phyloP scores from a whole-genome alignment of 2,113 vertebrate species.

The Cromileptes altivelis region DNA sequence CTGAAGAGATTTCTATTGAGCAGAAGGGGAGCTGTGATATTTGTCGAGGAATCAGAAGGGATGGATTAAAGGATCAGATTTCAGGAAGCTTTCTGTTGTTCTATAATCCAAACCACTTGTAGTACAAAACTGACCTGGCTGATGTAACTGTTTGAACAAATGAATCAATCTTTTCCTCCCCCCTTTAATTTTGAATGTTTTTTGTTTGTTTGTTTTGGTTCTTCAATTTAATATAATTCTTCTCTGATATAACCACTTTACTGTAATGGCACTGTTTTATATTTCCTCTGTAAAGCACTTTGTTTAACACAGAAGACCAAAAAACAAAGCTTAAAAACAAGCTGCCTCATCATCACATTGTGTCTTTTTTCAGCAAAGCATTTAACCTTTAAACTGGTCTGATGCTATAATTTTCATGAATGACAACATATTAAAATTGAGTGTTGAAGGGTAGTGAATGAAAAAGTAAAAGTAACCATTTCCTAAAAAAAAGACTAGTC shows the following conservation, averaged over 20 bases:
- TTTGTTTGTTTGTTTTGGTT: not conserved
- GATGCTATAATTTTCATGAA: not conserved
- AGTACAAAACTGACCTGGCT: not conserved
- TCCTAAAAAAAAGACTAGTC: not conserved
- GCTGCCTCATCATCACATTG: not conserved
- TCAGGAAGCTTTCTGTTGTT: constrained; percentile 19
- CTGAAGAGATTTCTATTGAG: not conserved
- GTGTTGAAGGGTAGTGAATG: not conserved
- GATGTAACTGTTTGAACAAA: not conserved
- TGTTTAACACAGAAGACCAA: not conserved
- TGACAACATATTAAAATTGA: not conserved
- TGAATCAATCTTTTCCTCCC: not conserved
- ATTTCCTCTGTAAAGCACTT: constrained; percentile 8
- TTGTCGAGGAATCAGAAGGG: fast-evolving
- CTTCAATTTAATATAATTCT: not conserved
- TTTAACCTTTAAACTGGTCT: not conserved
- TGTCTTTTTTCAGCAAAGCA: not conserved
- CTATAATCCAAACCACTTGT: constrained; percentile 16
- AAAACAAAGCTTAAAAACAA: not conserved
- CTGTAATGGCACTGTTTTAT: not conserved
- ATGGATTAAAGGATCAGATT: constrained; percentile 45
- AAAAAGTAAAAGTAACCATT: not conserved
- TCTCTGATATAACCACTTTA: not conserved
- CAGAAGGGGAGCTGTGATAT: not conserved
- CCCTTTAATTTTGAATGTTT: not conserved